Base-by-base conservation (phyloP, 2,797 vertebrate genomes). In the Aselliscus stoliczkanus region DNA sequence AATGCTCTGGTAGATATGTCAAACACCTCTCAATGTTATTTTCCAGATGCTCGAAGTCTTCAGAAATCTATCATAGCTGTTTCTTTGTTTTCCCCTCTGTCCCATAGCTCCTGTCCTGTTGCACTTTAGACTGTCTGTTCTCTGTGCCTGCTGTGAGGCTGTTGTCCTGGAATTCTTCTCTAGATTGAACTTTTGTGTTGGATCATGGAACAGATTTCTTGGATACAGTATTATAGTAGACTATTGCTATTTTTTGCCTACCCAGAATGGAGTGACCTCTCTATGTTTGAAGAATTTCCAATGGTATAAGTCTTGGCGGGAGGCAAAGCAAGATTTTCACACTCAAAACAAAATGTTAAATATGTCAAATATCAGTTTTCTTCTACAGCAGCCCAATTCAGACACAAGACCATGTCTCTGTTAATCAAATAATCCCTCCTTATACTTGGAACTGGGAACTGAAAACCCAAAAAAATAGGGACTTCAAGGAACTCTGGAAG, bases 241-340 rank as follows among this genome's bases (percentile, higher is more conserved):
- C 25, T 64, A 92, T 44, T 62, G 6, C 47, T 42, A 42, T 18
- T 18, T 58, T 20, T 54, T 34, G 13, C 31, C 37, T 67, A 31
- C 34, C 37, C 37, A 54, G 34, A 12, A 21, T 4, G 65, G 75
- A 88, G 56, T 91, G 81, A 58, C 44, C 64, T 88, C 52, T 34
- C 44, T 72, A 4, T 65, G 8, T 95, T 37, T 83, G 77, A 88
- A 90, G 82, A 72, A 77, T 88, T 96, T 81, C 65, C 37, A 90
- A 14, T n/a, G 56, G 72, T 80, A 18, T 44, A 52, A 58, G 56
- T 64, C 73, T 86, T 69, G 79, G 82, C 76, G 39, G 52, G 5
- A 73, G 58, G 69, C 69, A 93, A 72, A 84, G 52, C 18, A 90
- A 82, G 23, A 15, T 83, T 64, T 76, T 67, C 42, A 88, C 27